Percentiles rank a stretch among this genome's conserved stretches.
These are phyloP conservation scores for Aphidius colemani DNA, from an alignment of 2,888 invertebrate species.

Conservation along the genomic window DNA sequence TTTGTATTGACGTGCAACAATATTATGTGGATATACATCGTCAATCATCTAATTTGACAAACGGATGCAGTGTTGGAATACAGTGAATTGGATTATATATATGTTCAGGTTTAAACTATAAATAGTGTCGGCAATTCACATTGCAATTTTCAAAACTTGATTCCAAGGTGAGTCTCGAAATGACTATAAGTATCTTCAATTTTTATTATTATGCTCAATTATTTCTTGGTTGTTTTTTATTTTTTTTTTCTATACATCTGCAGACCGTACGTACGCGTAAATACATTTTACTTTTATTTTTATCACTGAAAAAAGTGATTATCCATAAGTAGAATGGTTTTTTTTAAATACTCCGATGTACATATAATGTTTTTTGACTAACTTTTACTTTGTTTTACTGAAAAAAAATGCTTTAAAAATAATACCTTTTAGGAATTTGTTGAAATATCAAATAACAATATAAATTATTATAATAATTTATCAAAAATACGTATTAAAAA, in stretches of 20 bases:
- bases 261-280: slow-evolving; percentile 22
- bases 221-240: background rate
- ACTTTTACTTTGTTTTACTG: no score
- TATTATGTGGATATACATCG: slow-evolving; percentile 25
- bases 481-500: slow-evolving; percentile 3
- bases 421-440: no score
- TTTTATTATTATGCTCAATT: slow-evolving; percentile 3
- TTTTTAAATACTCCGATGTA: no score
- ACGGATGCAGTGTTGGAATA: slow-evolving; percentile 48
- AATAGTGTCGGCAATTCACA: slow-evolving; percentile 5
- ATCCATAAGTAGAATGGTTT: background rate
- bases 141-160: slow-evolving; percentile 13
- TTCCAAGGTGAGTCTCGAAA: slow-evolving; percentile 12
- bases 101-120: slow-evolving; percentile 26
- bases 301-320: background rate
- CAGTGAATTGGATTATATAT: slow-evolving; percentile 44
- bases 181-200: slow-evolving; percentile 2
- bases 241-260: slow-evolving; percentile 2
- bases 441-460: no score
- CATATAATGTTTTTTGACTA: no score
- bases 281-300: slow-evolving; percentile 9
- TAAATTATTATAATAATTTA: background rate
- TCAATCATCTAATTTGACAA: slow-evolving; percentile 8
- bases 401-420: background rate
- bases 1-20: slow-evolving; percentile 19